Evolutionary conservation across 2,113 vertebrate genomes (phyloP), one percentile per base, ranked within the genome.

Genomic region (Anolis carolinensis): DNA sequence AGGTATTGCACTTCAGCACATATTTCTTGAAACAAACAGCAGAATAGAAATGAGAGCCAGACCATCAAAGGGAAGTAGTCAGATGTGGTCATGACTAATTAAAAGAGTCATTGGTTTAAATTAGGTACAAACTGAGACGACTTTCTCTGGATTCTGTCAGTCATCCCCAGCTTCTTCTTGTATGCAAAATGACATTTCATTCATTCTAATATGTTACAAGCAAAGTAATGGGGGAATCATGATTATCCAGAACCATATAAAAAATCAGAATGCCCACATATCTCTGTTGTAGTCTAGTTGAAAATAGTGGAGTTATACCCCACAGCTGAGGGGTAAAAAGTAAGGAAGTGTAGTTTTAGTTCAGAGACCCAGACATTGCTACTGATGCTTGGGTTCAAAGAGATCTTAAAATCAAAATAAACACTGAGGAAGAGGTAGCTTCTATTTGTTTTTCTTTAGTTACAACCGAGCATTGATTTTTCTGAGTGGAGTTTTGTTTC

Each of bases 361-460:
- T 30, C 63, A 81, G 48, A 13, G 14, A 59, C 23, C 32, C 78
- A 14, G 65, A 34, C 1, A 36, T 52, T 82, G n/a, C 48, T 68
- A 34, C 32, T 70, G 25, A 68, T 44, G 6, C 78, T 36, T 7
- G 23, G n/a, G 9, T 20, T 83, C 75, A 55, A 70, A 77, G 65
- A 27, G 5, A 85, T 71, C 18, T 34, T 85, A 36, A 77, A 36
- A 39, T 85, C 14, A 25, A 73, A 73, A 44, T 18, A 50, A 63
- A 50, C 10, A 4, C n/a, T 70, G 30, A 16, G 18, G 14, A 72
- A 72, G 50, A 27, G 21, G 48, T 85, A n/a, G 36, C 14, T 79
- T 71, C 87, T 63, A 1, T 23, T 76, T 79, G 18, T 76, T 81
- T 81, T 87, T 67, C 59, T 82, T 79, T 36, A 52, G 70, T 74